Conservation (phyloP, 2,888 invertebrate genomes). For the Coelopa pilipes region DNA sequence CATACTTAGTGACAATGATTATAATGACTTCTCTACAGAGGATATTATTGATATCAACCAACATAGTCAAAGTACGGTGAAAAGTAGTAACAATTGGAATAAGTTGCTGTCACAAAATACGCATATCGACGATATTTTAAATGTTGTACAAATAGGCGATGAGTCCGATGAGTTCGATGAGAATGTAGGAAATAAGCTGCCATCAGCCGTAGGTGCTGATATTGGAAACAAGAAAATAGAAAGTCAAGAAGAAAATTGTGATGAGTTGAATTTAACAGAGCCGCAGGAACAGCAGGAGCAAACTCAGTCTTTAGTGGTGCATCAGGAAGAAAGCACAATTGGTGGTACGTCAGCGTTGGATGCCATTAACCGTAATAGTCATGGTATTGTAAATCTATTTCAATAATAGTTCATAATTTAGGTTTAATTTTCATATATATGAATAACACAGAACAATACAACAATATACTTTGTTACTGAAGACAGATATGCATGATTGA, state of each 20-base stretch:
- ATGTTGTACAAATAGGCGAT: constrained; percentile 54
- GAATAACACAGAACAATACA: neutral
- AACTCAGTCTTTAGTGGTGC: constrained; percentile 44
- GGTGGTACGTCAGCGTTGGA: constrained; percentile 42
- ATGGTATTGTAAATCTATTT: constrained; percentile 50
- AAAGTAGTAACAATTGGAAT: constrained; percentile 18
- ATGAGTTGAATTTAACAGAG: neutral
- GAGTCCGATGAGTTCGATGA: constrained; percentile 48
- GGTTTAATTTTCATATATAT: neutral
- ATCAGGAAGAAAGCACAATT: constrained; percentile 28
- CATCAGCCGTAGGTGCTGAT: constrained; percentile 8
- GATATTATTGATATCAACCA: constrained; percentile 39
- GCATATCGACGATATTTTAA: constrained; percentile 51
- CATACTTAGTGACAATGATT: constrained; percentile 57
- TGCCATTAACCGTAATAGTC: constrained; percentile 46
- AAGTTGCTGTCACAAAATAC: constrained; percentile 31
- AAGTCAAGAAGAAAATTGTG: constrained; percentile 5
- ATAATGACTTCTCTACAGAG: constrained; percentile 44
- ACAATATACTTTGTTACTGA: neutral
- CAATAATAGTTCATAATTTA: constrained; percentile 43
- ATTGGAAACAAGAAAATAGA: constrained; percentile 1
- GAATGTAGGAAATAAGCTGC: constrained; percentile 10
- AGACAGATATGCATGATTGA: neutral
- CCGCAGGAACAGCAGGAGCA: constrained; percentile 47
- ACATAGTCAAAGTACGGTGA: constrained; percentile 34